These are phyloP conservation scores for Macrophya annulata DNA, from an alignment of 2,888 invertebrate genomes.

Conservation along the genomic window DNA sequence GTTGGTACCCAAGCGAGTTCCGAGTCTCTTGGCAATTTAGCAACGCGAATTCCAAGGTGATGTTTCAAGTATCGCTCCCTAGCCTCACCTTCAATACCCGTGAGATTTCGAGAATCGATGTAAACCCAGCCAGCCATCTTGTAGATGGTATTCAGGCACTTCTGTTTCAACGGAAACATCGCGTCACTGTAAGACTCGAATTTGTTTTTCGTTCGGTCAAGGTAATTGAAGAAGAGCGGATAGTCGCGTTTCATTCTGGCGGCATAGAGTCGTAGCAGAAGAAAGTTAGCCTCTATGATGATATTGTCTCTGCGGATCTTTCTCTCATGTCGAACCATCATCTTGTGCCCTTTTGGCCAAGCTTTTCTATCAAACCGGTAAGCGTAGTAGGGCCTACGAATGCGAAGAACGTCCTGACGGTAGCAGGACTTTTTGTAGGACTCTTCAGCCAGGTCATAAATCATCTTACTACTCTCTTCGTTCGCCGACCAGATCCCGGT, in stretches of 20 bases:
- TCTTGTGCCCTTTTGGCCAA: constrained; percentile 71
- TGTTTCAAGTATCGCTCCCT: constrained; percentile 68
- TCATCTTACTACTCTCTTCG: constrained; percentile 71
- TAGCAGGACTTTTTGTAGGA: constrained; percentile 74
- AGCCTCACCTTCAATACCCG: constrained; percentile 57
- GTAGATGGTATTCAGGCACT: constrained; percentile 77
- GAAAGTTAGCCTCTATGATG: constrained; percentile 76
- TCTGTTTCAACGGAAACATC: constrained; percentile 77
- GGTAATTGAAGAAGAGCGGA: constrained; percentile 68
- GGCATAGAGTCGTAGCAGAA: constrained; percentile 74
- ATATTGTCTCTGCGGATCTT: constrained; percentile 72
- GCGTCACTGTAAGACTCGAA: constrained; percentile 77
- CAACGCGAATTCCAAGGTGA: constrained; percentile 69
- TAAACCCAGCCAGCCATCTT: constrained; percentile 78
- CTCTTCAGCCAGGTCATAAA: constrained; percentile 71
- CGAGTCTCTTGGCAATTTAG: constrained; percentile 68
- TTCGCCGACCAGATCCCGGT: constrained; percentile 77
- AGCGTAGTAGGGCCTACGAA: constrained; percentile 79
- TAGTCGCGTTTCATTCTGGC: constrained; percentile 72
- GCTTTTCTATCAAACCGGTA: constrained; percentile 76
- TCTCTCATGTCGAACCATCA: constrained; percentile 71
- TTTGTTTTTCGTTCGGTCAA: constrained; percentile 77
- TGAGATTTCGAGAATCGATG: constrained; percentile 78
- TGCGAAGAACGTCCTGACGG: constrained; percentile 78
- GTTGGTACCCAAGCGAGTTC: constrained; percentile 72